Evolutionary conservation across 2,113 vertebrate species (phyloP).

Genomic region (Poeciliopsis occidentalis): DNA sequence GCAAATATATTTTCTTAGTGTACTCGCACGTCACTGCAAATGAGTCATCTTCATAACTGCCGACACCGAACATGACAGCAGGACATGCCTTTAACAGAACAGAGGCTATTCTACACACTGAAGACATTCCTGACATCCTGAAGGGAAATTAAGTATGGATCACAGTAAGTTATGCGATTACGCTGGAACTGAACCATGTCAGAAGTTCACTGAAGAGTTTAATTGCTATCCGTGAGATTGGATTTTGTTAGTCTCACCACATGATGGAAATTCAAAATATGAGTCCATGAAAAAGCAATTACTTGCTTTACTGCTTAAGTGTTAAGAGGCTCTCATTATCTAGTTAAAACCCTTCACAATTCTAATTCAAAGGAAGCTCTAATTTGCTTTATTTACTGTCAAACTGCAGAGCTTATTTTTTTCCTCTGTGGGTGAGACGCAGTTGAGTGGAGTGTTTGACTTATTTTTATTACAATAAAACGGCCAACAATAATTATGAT

Average conservation of each 20-base stretch:
- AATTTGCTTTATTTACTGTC: constrained; percentile 67
- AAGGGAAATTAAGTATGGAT: constrained; percentile 63
- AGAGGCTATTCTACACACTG: constrained; percentile 19
- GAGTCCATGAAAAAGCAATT: constrained; percentile 80
- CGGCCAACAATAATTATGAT: neutral
- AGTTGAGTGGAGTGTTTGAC: constrained; percentile 7
- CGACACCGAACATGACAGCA: constrained; percentile 12
- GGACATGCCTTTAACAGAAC: constrained; percentile 26
- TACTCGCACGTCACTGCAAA: neutral
- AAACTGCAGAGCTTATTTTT: constrained; percentile 32
- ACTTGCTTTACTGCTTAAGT: constrained; percentile 77
- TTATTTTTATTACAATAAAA: neutral
- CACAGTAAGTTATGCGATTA: constrained; percentile 66
- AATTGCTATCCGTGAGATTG: constrained; percentile 75
- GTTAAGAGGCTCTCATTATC: constrained; percentile 73
- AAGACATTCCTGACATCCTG: constrained; percentile 38
- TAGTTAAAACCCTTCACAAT: constrained; percentile 64
- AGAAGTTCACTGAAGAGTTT: constrained; percentile 75
- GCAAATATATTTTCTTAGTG: neutral
- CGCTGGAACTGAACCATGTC: constrained; percentile 67
- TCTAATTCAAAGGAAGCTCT: constrained; percentile 60
- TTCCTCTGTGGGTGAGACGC: constrained; percentile 9
- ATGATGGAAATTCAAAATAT: constrained; percentile 75
- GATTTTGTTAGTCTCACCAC: constrained; percentile 67
- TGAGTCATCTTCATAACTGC: neutral